Evolutionary conservation across 2,113 vertebrate genomes (phyloP), one percentile per base, ranked within the genome.

Genomic region (Himantopus leucocephalus): DNA sequence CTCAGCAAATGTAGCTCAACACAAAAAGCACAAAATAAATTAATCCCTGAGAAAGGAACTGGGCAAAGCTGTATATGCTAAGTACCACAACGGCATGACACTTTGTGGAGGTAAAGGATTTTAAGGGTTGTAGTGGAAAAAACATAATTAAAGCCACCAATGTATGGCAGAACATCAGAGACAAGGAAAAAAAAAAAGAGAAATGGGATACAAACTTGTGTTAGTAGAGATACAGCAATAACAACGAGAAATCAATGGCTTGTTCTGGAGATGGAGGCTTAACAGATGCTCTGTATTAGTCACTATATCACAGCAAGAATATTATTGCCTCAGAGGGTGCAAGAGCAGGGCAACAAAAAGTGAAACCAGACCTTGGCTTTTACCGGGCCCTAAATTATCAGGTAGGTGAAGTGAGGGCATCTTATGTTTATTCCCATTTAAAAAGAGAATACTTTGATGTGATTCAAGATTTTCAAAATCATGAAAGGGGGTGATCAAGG

Each of bases 211-310:
- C 9, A 90, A 92, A 85, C 30, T 60, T 85, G 37, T 34, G 41
- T 77, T 92, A 79, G 70, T 14, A 80, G 45, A 68, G 14, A 80
- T 80, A 70, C 8, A 50, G 76, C 27, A 79, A 21, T 83, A 91
- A 79, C 34, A 92, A 60, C 35, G 32, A 85, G 80, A 89, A 81
- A 87, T 81, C 60, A 74, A 55, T n/a, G 43, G 18, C 41, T 82
- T 72, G 21, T 68, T 84, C 76, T 81, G 71, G 66, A 94, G 66
- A 87, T 20, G 34, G 24, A 91, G 53, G 30, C 20, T 87, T 76
- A 82, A 81, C 88, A 96, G 86, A 79, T 91, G 86, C 85, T 91
- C 86, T 89, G 15, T 67, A 66, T 89, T 96, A 96, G 83, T 80
- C 56, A 84, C 27, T 92, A 20, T 60, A 76, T 72, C 45, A 73